phyloP scores from a whole-genome alignment of 2,888 invertebrate species.

The Ernsta delagoae region DNA sequence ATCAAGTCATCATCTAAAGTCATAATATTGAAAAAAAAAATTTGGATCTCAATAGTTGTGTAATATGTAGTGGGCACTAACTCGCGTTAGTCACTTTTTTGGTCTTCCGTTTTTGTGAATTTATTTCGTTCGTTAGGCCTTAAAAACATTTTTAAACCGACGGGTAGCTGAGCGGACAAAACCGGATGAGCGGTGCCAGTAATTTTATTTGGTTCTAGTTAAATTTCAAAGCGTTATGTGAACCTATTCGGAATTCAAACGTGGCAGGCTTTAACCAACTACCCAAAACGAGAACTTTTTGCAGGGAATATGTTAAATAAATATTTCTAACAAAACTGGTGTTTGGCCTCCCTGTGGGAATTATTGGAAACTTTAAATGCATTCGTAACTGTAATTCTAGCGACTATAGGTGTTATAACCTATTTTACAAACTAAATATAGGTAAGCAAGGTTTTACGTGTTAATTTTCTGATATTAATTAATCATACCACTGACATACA shows the following conservation, averaged over 20 bases:
- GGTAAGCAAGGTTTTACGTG: no score
- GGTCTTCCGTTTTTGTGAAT: no score
- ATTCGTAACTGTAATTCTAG: no score
- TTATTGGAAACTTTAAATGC: neutral
- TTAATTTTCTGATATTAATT: neutral
- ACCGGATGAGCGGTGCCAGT: constrained; percentile 3
- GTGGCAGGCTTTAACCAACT: neutral
- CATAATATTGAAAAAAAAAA: no score
- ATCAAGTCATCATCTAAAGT: no score
- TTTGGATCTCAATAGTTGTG: no score
- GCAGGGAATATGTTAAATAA: constrained; percentile 6
- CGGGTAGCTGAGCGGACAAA: neutral
- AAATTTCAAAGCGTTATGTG: neutral
- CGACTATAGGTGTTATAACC: no score
- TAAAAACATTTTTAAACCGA: neutral
- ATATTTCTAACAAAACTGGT: neutral
- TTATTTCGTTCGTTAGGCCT: no score
- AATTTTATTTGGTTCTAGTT: constrained; percentile 7
- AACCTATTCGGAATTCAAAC: neutral
- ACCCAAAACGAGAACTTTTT: constrained; percentile 7
- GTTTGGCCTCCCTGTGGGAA: neutral
- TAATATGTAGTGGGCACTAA: no score
- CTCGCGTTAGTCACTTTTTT: no score
- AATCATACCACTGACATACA: neutral
- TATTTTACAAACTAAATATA: no score